Conservation (phyloP, 2,888 invertebrate species). For the Antheraea yamamai region DNA sequence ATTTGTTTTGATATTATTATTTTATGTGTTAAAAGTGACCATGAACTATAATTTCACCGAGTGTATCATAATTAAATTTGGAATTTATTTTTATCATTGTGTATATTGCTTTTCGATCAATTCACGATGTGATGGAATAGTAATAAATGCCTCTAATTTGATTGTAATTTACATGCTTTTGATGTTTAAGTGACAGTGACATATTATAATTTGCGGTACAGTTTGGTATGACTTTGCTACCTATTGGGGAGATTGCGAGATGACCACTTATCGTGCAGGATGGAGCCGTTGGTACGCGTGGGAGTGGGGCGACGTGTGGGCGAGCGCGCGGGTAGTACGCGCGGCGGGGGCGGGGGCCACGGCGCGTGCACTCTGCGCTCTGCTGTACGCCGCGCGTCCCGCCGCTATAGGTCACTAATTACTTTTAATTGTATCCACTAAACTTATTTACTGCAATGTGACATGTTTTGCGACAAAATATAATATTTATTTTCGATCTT, state of each 20-base stretch:
- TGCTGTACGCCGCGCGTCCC: slow-evolving; percentile 65
- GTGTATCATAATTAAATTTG: too few species aligned
- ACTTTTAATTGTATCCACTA: neutral
- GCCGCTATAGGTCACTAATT: slow-evolving; percentile 29
- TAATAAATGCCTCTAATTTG: too few species aligned
- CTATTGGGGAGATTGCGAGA: neutral
- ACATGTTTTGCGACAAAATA: neutral
- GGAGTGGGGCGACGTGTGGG: slow-evolving; percentile 72
- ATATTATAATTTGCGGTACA: too few species aligned
- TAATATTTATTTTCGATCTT: neutral
- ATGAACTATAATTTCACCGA: too few species aligned
- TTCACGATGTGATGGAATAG: too few species aligned
- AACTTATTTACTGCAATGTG: neutral
- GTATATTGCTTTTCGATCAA: too few species aligned
- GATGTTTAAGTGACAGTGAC: too few species aligned
- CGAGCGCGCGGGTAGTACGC: slow-evolving; percentile 43
- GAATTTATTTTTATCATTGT: too few species aligned
- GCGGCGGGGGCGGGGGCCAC: slow-evolving; percentile 36
- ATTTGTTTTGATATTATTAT: too few species aligned
- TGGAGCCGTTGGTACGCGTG: slow-evolving; percentile 74
- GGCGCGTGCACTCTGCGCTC: slow-evolving; percentile 33
- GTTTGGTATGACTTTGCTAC: too few species aligned
- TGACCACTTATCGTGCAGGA: slow-evolving; percentile 43
- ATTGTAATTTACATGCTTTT: too few species aligned
- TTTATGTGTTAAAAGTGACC: too few species aligned